Base-by-base conservation (phyloP, 2,113 vertebrate species). In the Psilopsiagon aurifrons region DNA sequence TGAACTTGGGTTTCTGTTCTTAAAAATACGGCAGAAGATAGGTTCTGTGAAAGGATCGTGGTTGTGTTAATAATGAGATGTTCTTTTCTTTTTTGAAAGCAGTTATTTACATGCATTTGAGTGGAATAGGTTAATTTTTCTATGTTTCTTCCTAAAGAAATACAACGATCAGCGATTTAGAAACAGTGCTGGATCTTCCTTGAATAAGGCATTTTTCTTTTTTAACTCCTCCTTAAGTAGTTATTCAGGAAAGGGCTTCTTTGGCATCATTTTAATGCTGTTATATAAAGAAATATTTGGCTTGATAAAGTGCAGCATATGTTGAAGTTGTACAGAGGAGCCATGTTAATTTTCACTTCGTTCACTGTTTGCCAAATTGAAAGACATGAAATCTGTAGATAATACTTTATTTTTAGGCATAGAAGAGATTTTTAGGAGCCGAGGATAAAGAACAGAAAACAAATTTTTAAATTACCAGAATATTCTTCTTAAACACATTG, bases 331-430 rank as follows among this genome's bases (percentile, higher is more conserved):
- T 81, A 41, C 47, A 41, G 77, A 94, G 35, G 27, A 92, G 17
- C 18, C 24, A 27, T 83, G 60, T 60, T 92, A 75, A 90, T 88
- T 95, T 91, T 62, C 81, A 0, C 13, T 75, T 39, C 68, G 29
- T 80, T 91, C 63, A 86, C 18, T 51, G 51, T 96, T 91, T 95
- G 76, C 95, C 83, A 96, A 39, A 84, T 46, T 75, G 51, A 78
- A 59, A 86, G 71, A 83, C 31, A 75, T 49, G 2, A 82, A 81
- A 88, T 92, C 85, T 81, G 39, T 31, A 74, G 47, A 66, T 16
- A 86, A 44, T 76, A 31, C 52, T 82, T 76, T 92, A 82, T 89
- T 90, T 95, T 86, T 88, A 92, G 71, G 27, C 46, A 12, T 7
- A 47, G 51, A 82, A 47, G 33, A 74, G 52, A 31, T 74, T 87